Evolutionary conservation across 1,140 invertebrate species (phyloP).

Genomic region (Hycleus cichorii): DNA sequence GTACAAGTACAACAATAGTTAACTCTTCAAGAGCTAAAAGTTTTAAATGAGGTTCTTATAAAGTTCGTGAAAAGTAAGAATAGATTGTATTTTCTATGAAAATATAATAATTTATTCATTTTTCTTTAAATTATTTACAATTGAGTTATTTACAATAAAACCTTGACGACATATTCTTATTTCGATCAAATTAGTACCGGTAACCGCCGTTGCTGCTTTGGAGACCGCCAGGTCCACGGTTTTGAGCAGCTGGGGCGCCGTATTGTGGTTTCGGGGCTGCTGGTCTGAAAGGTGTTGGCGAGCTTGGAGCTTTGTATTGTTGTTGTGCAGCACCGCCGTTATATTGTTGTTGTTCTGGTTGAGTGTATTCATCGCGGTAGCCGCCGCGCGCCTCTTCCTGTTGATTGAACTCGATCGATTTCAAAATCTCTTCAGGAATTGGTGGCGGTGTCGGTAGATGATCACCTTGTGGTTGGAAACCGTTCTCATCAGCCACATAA

Average conservation of each 20-base stretch:
- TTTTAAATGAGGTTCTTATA: too few species aligned
- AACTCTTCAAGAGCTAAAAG: too few species aligned
- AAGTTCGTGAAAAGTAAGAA: too few species aligned
- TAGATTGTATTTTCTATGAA: not conserved
- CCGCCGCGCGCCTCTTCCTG: slow-evolving; percentile 28
- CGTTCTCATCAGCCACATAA: slow-evolving; percentile 58
- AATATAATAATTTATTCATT: slow-evolving; percentile 1
- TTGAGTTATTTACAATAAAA: slow-evolving; percentile 11
- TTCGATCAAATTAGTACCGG: slow-evolving; percentile 8
- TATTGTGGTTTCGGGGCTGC: slow-evolving; percentile 2
- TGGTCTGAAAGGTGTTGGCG: too few species aligned
- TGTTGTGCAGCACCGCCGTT: not conserved
- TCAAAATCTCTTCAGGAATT: slow-evolving; percentile 47
- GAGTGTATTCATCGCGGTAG: slow-evolving; percentile 16
- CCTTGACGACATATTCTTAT: slow-evolving; percentile 6
- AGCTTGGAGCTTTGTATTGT: not conserved
- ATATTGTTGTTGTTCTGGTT: slow-evolving; percentile 3
- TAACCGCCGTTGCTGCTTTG: slow-evolving; percentile 12
- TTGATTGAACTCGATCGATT: slow-evolving; percentile 43
- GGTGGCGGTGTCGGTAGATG: slow-evolving; percentile 50
- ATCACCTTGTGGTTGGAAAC: slow-evolving; percentile 52
- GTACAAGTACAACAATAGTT: too few species aligned
- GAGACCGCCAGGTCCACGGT: slow-evolving; percentile 4
- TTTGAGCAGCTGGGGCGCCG: not conserved
- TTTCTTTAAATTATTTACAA: slow-evolving; percentile 9